phyloP scores from a whole-genome alignment of 2,113 vertebrate genomes.

The Cynopterus brachyotis region DNA sequence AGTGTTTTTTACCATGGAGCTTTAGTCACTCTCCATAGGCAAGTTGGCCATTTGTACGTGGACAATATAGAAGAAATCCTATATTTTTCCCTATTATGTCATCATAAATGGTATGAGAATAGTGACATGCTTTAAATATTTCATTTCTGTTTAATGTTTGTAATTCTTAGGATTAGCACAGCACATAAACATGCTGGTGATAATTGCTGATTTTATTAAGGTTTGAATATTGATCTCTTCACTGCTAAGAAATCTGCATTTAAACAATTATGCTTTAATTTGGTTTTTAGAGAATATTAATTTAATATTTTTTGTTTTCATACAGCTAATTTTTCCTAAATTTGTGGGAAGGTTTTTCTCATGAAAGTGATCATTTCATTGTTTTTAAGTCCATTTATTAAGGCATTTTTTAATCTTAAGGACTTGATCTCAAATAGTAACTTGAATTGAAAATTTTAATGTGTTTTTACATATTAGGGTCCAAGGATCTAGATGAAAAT shows the following conservation, averaged over 20 bases:
- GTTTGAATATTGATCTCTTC: constrained; percentile 14
- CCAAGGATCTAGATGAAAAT: not conserved
- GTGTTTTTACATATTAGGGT: not conserved
- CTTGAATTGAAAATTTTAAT: not conserved
- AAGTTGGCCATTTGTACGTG: not conserved
- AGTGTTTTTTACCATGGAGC: not conserved
- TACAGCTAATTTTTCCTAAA: not conserved
- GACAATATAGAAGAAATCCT: not conserved
- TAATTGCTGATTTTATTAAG: not conserved
- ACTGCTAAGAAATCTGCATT: not conserved
- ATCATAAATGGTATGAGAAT: not conserved
- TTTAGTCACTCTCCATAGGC: not conserved
- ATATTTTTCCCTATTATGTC: not conserved
- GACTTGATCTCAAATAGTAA: constrained; percentile 7
- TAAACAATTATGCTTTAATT: constrained; percentile 41
- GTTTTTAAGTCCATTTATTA: constrained; percentile 14
- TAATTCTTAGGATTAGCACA: not conserved
- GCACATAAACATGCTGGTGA: not conserved
- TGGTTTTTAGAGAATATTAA: not conserved
- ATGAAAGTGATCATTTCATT: not conserved
- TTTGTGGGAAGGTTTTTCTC: constrained; percentile 40
- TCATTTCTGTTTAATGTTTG: constrained; percentile 12
- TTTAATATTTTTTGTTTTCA: not conserved
- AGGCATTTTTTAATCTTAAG: not conserved
- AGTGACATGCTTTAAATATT: constrained; percentile 27